Evolutionary conservation across 2,797 vertebrate genomes (phyloP).

Genomic region (Enteromius radiatus): DNA sequence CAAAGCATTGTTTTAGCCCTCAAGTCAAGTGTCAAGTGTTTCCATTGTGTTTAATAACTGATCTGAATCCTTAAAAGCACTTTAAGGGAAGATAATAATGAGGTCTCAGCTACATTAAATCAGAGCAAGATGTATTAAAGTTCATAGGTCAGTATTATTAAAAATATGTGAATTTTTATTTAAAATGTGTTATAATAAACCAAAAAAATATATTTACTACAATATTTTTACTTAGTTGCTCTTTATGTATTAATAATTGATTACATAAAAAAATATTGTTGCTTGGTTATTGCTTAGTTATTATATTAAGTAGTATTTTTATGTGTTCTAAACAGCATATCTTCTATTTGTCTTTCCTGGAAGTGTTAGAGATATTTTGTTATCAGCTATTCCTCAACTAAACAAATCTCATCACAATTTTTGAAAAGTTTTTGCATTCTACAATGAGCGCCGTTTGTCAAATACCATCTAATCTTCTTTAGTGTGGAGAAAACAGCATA

Average conservation of each 20-base stretch:
- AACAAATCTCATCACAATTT: not conserved
- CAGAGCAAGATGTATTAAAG: not conserved
- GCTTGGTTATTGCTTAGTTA: not conserved
- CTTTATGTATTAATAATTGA: not conserved
- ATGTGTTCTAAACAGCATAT: not conserved
- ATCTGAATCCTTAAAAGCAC: not conserved
- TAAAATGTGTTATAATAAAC: too few species aligned
- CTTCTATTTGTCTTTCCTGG: not conserved
- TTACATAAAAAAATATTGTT: not conserved
- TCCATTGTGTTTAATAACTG: not conserved
- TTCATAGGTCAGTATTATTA: not conserved
- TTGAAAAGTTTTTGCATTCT: not conserved
- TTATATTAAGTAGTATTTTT: not conserved
- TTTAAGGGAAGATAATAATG: not conserved
- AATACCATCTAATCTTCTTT: not conserved
- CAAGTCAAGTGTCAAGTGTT: not conserved
- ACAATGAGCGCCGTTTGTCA: not conserved
- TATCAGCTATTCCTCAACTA: not conserved
- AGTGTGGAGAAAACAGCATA: not conserved
- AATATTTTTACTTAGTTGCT: not conserved
- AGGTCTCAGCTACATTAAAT: not conserved
- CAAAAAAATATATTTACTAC: not conserved
- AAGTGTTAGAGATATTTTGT: not conserved
- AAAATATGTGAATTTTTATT: not conserved
- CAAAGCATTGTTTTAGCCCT: not conserved